Evolutionary conservation across 37 sponge, comb jelly and placozoan species (phyloP), one percentile per base, ranked within the genome.

Genomic region (Eunapius fragilis): DNA sequence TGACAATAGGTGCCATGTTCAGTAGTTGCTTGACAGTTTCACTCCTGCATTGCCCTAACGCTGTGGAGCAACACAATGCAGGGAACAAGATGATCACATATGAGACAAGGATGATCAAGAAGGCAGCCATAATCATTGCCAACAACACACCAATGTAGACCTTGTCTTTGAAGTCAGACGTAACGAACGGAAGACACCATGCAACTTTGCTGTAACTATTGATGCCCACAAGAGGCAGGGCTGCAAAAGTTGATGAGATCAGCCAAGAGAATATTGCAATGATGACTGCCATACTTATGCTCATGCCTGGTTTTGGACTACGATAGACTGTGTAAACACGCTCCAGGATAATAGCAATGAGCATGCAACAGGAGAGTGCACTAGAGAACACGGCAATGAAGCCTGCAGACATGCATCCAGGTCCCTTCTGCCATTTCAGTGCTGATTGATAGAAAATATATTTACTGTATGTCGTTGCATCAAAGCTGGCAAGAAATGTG

Each of bases 321-420:
- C 80, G 58, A 0, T 49, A 68, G 31, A 92, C 84, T 14, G 90
- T 89, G 80, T 86, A 81, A 24, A 93, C 75, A 25, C 98, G 48
- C 82, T 98, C 98, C 0, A 95, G 69, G 0, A 94, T 98, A 48
- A 98, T 81, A 25, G 89, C 23, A 3, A 90, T 87, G 13, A 98
- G 80, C 11, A 82, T 91, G 76, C 83, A 94, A 28, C 96, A 73
- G 9, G 96, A 96, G 9, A 96, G 84, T 80, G 89, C 88, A 12
- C 82, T 85, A n/a, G 92, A 73, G 67, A 98, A 96, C 4, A 96
- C 76, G 27, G 97, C 95, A 45, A 98, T 76, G 85, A 95, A 95
- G 2, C 96, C 98, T 35, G 96, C 94, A 25, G 92, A 77, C 78
- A 82, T 71, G 68, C 96, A 95, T 11, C 94, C 96, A 9, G 93